These are phyloP conservation scores for Polydrusus cervinus DNA, from an alignment of 2,888 invertebrate genomes.

Conservation along the genomic window DNA sequence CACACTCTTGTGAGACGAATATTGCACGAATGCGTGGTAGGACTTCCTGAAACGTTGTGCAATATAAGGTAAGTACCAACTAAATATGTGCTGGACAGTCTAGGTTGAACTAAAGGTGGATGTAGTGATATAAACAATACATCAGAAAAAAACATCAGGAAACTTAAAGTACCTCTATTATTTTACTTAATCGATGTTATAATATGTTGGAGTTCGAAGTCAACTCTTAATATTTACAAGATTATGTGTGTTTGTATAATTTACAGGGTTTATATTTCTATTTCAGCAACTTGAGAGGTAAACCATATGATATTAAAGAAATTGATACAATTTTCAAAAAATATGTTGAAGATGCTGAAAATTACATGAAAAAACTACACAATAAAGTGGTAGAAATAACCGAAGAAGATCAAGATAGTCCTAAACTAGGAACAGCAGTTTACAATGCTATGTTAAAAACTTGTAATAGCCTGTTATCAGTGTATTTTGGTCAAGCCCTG, in stretches of 20 bases:
- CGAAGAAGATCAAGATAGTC: conserved; percentile 58
- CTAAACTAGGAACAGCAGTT: conserved; percentile 49
- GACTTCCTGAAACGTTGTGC: conserved; percentile 75
- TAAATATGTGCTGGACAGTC: not conserved
- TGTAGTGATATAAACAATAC: too few species aligned
- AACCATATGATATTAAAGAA: conserved; percentile 60
- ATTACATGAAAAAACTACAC: conserved; percentile 61
- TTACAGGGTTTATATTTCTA: too few species aligned
- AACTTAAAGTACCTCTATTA: too few species aligned
- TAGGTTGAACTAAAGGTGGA: too few species aligned
- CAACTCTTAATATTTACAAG: too few species aligned
- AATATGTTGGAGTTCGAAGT: too few species aligned
- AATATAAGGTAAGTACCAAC: conserved; percentile 37
- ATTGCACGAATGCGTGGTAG: conserved; percentile 73
- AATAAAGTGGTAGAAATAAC: conserved; percentile 58
- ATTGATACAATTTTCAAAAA: conserved; percentile 60
- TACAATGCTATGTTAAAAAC: conserved; percentile 56
- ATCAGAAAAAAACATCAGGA: too few species aligned
- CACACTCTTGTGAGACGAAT: conserved; percentile 79
- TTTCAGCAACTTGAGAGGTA: conserved; percentile 54
- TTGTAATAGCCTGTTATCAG: conserved; percentile 72
- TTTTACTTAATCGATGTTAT: too few species aligned
- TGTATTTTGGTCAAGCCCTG: conserved; percentile 80
- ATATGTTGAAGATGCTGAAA: conserved; percentile 58
- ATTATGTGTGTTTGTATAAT: too few species aligned